Percentiles rank a stretch among this genome's conserved stretches.
Evolutionary conservation across 2,797 vertebrate species (phyloP).

Genomic region (Lepus oiostolus): DNA sequence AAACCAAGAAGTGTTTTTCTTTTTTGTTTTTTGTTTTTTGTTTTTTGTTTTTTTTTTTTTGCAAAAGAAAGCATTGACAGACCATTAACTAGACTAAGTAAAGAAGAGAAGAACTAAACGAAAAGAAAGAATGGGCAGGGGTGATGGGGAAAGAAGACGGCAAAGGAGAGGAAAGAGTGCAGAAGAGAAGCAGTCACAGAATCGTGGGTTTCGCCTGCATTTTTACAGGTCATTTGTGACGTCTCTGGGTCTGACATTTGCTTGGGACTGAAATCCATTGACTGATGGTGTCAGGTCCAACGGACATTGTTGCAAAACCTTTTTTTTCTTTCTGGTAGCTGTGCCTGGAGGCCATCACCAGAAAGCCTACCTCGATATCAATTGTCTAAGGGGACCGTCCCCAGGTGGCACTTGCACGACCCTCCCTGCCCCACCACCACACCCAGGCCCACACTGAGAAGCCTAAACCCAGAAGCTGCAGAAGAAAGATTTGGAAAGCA

Average conservation of each 20-base stretch:
- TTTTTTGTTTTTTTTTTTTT: too few species aligned
- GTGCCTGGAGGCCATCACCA: background rate
- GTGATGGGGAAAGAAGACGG: background rate
- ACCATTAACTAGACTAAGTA: background rate
- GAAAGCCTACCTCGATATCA: background rate
- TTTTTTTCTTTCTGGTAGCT: background rate
- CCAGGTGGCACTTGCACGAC: fast-evolving
- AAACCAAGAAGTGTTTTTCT: too few species aligned
- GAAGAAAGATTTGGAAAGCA: background rate
- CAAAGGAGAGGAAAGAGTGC: background rate
- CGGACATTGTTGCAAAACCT: background rate
- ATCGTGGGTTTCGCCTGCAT: background rate
- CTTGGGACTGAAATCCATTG: background rate
- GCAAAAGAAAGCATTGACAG: background rate
- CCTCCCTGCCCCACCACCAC: background rate
- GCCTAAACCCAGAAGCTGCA: background rate
- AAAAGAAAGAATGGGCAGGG: background rate
- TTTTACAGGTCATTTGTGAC: background rate
- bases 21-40: too few species aligned
- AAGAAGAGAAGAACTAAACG: background rate
- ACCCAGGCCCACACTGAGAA: background rate
- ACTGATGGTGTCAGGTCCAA: background rate
- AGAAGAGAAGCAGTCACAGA: background rate
- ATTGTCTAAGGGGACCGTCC: background rate
- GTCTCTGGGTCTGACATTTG: background rate